Percentiles rank a stretch among this genome's conserved stretches.
phyloP scores from a whole-genome alignment of 2,888 invertebrate species.

The Drosophila fungiperda region DNA sequence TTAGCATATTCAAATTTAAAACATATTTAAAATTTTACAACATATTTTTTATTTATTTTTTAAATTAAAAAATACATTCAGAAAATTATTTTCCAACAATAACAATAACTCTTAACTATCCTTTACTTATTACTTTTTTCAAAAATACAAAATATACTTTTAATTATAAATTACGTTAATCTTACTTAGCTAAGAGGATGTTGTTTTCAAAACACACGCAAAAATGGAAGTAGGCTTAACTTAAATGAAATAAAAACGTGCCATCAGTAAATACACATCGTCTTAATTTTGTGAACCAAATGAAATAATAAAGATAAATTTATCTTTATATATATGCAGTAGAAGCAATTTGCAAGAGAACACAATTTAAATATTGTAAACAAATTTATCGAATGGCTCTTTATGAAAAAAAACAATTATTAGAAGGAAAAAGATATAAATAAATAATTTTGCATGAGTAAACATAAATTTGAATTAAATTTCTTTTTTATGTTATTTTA shows the following conservation, averaged over 20 bases:
- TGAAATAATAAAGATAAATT: not conserved
- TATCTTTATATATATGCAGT: not conserved
- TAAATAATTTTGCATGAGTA: not conserved
- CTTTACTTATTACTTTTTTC: not conserved
- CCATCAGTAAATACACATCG: not conserved
- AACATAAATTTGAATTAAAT: slow-evolving; percentile 1
- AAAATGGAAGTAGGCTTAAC: not conserved
- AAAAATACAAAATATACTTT: not conserved
- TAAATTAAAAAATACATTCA: not conserved
- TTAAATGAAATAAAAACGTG: not conserved
- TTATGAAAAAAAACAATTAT: slow-evolving; percentile 3
- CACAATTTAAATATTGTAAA: not conserved
- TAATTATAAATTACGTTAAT: not conserved
- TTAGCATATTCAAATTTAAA: not conserved
- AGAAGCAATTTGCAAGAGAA: not conserved
- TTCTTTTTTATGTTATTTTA: not conserved
- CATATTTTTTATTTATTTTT: not conserved
- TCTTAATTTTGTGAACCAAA: not conserved
- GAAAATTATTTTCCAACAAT: not conserved
- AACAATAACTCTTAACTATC: not conserved
- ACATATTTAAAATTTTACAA: accelerated
- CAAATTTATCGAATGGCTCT: not conserved
- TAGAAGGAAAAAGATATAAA: slow-evolving; percentile 1
- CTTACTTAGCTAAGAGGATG: not conserved
- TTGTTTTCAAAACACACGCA: not conserved